Percentiles rank a stretch among this genome's conserved stretches.
Conservation (phyloP, 2,113 vertebrate species). For the Condylura cristata region DNA sequence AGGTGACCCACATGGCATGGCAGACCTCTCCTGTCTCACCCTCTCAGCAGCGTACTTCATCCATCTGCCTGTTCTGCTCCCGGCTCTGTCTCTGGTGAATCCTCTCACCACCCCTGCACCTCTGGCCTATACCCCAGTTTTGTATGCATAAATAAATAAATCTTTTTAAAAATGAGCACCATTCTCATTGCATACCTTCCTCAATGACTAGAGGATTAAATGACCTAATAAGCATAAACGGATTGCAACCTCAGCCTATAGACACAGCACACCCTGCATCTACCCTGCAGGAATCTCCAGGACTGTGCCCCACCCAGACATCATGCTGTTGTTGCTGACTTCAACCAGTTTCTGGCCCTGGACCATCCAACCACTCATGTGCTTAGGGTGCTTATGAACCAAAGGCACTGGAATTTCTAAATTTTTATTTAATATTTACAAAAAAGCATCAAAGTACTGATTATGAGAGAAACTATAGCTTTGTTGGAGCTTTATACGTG, state of each 20-base stretch:
- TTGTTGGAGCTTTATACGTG: neutral
- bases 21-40: too few species aligned
- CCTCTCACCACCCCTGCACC: too few species aligned
- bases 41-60: too few species aligned
- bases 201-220: neutral
- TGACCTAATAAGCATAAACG: conserved; percentile 3
- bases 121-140: too few species aligned
- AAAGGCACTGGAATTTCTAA: neutral
- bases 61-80: too few species aligned
- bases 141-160: too few species aligned
- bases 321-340: neutral
- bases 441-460: neutral
- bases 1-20: too few species aligned
- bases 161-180: neutral
- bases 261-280: fast-evolving
- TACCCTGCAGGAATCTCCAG: fast-evolving
- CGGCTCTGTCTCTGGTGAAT: too few species aligned
- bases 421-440: neutral
- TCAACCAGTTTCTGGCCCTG: neutral
- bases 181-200: neutral
- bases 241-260: neutral
- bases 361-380: fast-evolving
- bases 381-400: neutral
- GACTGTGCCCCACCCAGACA: fast-evolving
- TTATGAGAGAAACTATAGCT: neutral